Evolutionary conservation across 1,140 invertebrate species (phyloP), one percentile per base, ranked within the genome.

Genomic region (Dinoponera quadriceps): DNA sequence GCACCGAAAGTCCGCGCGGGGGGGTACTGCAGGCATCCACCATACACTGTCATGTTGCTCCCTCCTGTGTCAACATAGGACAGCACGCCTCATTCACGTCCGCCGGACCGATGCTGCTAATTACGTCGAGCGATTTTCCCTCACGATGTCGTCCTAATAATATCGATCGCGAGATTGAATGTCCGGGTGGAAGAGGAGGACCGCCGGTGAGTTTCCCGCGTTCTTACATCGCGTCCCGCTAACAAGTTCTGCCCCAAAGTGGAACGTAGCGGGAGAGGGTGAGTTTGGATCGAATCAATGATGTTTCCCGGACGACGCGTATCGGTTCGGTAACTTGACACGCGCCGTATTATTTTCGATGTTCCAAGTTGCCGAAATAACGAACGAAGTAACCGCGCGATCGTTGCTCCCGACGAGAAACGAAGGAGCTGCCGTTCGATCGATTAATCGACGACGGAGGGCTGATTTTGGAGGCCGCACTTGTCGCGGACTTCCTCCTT

Each of bases 51-150:
- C 91, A 91, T 90, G 88, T 85, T 88, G 87, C 82, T 93, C 84
- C 92, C 92, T 93, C 92, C 88, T 91, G 88, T 91, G 90, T 92
- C 91, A 91, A 92, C 92, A 92, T 92, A 92, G 91, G 91, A 74
- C 48, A 38, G 66, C 68, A 49, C 27, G 44, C 62, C 33, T 18
- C 29, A 25, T 38, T 57, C 5, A 20, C 51, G 29, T 16, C 33
- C 73, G 49, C 22, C n/a, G 38, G 3, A 44, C 38, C 11, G 38
- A 44, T 44, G 4, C 62, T 29, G 57, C 38, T 38, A 13, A 16
- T 77, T 77, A 22, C 62, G 48, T 57, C 22, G 33, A 14, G 13
- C 25, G 29, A 49, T 55, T 51, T 20, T n/a, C n/a, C n/a, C n/a
- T 48, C 25, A 14, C 20, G 29, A 44, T 3, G 59, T 11, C 22